A percentile compares a stretch with the other conserved stretches of the same genome.
Evolutionary conservation across 2,888 invertebrate genomes (phyloP).

Genomic region (Ceramica pisi): DNA sequence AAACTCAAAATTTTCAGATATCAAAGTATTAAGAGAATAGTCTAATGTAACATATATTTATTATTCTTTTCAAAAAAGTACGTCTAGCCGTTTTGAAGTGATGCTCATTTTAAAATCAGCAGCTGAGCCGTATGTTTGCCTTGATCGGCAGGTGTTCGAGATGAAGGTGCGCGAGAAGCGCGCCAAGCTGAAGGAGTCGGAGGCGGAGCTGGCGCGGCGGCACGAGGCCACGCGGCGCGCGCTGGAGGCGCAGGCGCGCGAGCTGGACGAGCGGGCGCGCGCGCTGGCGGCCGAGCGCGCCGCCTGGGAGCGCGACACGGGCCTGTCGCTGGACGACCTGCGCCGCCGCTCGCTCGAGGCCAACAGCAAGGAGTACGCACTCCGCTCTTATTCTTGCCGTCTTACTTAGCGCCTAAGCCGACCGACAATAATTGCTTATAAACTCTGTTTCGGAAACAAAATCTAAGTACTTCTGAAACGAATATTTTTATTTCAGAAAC

Average conservation of each 20-base stretch:
- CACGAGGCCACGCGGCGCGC: slow-evolving; percentile 95
- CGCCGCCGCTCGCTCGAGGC: slow-evolving; percentile 96
- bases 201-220: slow-evolving; percentile 97
- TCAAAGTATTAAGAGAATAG: no score
- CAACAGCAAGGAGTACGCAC: slow-evolving; percentile 96
- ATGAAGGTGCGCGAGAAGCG: slow-evolving; percentile 99
- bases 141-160: slow-evolving; percentile 95
- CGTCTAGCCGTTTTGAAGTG: no score
- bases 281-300: slow-evolving; percentile 96
- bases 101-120: no score
- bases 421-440: no score
- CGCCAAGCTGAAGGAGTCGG: slow-evolving; percentile 98
- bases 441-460: no score
- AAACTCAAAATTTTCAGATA: no score
- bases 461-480: no score
- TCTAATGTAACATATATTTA: no score
- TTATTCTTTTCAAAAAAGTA: no score
- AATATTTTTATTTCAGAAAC: no score
- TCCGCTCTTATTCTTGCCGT: neutral
- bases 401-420: no score
- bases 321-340: slow-evolving; percentile 97
- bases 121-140: no score
- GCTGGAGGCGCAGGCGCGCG: slow-evolving; percentile 97
- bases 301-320: slow-evolving; percentile 97
- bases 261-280: slow-evolving; percentile 96